Conservation (phyloP, 2,113 vertebrate genomes). For the Actenoides hombroni region DNA sequence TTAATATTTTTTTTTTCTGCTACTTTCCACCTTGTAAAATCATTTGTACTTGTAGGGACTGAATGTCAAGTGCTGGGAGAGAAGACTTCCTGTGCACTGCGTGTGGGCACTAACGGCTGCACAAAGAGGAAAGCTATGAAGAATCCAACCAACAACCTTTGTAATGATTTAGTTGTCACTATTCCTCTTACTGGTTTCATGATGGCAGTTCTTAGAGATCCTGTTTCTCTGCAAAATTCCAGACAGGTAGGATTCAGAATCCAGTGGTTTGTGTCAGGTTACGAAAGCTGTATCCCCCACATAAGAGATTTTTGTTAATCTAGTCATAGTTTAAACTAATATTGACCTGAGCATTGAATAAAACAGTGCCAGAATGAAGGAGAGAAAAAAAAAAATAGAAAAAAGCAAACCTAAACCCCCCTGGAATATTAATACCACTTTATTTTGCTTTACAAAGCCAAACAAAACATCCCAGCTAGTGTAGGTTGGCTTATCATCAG, state of each 20-base stretch:
- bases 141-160: not conserved
- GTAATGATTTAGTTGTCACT: not conserved
- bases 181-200: not conserved
- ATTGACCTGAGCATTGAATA: not conserved
- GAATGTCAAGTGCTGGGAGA: not conserved
- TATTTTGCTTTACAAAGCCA: conserved; percentile 42
- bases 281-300: not conserved
- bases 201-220: not conserved
- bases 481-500: conserved; percentile 31
- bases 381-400: not conserved
- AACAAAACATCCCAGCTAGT: conserved; percentile 22
- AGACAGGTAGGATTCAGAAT: not conserved
- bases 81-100: not conserved
- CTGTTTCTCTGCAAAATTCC: not conserved
- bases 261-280: not conserved
- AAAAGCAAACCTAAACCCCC: not conserved
- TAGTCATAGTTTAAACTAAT: conserved; percentile 17
- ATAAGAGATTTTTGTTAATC: conserved; percentile 7
- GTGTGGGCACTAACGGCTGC: not conserved
- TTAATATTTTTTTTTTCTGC: not conserved
- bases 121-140: not conserved
- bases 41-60: not conserved
- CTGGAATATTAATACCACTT: not conserved
- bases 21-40: not conserved
- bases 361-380: conserved; percentile 18